Evolutionary conservation across 2,797 vertebrate species (phyloP).

Genomic region (Philypnodon macrostomus): DNA sequence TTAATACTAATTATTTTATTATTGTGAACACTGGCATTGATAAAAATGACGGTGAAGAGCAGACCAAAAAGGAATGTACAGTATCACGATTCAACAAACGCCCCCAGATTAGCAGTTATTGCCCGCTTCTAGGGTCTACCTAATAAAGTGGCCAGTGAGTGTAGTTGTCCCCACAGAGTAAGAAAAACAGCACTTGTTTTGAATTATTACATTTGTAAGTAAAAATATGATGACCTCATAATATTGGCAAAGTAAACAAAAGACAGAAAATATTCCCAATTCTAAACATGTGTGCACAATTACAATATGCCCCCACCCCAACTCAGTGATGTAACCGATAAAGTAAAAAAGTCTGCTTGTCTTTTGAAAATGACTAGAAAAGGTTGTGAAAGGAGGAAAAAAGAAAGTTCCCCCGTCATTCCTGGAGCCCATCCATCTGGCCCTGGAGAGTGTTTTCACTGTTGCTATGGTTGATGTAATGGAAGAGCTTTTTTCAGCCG

Average conservation of each 20-base stretch:
- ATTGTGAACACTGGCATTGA: too few species aligned
- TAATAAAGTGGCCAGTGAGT: too few species aligned
- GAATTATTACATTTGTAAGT: slow-evolving; percentile 20
- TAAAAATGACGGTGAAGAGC: too few species aligned
- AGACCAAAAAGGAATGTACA: too few species aligned
- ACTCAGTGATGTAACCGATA: slow-evolving; percentile 16
- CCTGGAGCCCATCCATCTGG: slow-evolving; percentile 59
- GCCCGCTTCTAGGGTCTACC: too few species aligned
- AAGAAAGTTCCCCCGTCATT: slow-evolving; percentile 40
- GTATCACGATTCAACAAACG: too few species aligned
- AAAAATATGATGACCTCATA: slow-evolving; percentile 8
- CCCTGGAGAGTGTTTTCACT: slow-evolving; percentile 63
- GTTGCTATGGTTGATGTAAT: slow-evolving; percentile 79
- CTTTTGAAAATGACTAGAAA: slow-evolving; percentile 34
- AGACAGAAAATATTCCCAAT: slow-evolving; percentile 7
- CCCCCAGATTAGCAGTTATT: too few species aligned
- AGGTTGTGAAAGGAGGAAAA: slow-evolving; percentile 30
- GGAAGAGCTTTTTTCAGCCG: slow-evolving; percentile 54
- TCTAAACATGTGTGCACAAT: slow-evolving; percentile 17
- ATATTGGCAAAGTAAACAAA: slow-evolving; percentile 8
- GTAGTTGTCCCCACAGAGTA: too few species aligned
- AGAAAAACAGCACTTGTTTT: slow-evolving; percentile 8
- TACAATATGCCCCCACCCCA: neutral
- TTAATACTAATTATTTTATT: too few species aligned
- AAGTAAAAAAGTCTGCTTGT: slow-evolving; percentile 18